Evolutionary conservation across 2,888 invertebrate species (phyloP).

Genomic region (Cephus nigrinus): DNA sequence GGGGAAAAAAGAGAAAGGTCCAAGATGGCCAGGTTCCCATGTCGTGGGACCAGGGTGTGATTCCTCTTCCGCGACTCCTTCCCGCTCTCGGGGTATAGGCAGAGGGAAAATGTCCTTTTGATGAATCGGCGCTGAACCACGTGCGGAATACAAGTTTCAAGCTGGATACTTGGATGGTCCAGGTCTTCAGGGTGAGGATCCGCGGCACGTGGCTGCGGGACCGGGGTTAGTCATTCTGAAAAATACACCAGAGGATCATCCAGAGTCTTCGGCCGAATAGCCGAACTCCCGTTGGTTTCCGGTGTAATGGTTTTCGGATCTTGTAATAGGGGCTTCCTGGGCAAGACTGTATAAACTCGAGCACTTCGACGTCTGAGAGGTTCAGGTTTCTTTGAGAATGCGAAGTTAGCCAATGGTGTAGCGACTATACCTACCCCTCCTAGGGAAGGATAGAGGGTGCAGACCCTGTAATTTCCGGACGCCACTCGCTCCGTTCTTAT

Average conservation of each 20-base stretch:
- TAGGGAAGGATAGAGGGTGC: conserved; percentile 26
- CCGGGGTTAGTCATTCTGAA: neutral
- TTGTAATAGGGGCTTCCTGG: neutral
- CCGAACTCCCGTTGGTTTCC: neutral
- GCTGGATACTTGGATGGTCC: neutral
- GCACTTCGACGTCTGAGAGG: neutral
- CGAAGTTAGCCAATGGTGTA: neutral
- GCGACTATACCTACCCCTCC: neutral
- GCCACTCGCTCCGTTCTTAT: conserved; percentile 61
- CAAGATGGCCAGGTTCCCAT: conserved; percentile 20
- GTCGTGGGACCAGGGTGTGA: conserved; percentile 21
- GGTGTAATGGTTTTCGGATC: neutral
- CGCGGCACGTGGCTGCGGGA: neutral
- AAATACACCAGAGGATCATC: neutral
- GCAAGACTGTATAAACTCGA: neutral
- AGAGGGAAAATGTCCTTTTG: conserved; percentile 34
- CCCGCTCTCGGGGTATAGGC: conserved; percentile 15
- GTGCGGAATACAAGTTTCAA: conserved; percentile 41
- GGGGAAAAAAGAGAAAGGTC: conserved; percentile 5
- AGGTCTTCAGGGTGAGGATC: neutral
- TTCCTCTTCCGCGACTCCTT: conserved; percentile 26
- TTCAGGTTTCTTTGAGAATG: neutral
- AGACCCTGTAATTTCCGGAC: conserved; percentile 63
- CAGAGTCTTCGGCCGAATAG: neutral
- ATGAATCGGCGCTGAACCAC: conserved; percentile 48